Base-by-base conservation (phyloP, 2,888 invertebrate genomes). In the Chalcis sispes region DNA sequence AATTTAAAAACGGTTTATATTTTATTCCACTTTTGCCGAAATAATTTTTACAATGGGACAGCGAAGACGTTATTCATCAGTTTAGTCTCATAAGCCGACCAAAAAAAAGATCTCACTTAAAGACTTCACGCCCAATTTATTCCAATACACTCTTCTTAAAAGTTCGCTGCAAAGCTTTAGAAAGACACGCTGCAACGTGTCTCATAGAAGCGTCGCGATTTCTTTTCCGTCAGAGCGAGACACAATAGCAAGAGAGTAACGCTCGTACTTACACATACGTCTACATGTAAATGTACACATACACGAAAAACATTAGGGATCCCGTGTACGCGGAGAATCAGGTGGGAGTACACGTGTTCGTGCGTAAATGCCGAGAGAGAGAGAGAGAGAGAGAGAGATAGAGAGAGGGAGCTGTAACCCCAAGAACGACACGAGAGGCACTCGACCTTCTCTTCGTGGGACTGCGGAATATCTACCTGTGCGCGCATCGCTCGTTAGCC, bases 41-140 rank as follows among this genome's bases (percentile, higher is more conserved):
- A 42, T n/a, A 42, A 15, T 15, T 5, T 32, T 15, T 13, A 4
- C 42, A 42, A 8, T 13, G 7, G 15, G 13, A 42, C 8, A 8
- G 7, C 7, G 58, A 59, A 52, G 64, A 65, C n/a, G 7, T 42
- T 20, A 58, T 64, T 74, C 52, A 69, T 75, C 42, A 46, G 10
- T 10, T 8, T 20, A 59, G 29, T 20, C 56, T 29, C 27, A n/a
- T 5, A 15, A 10, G 25, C 13, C n/a, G 46, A 65, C 8, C 20
- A 1, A 23, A 23, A 32, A 46, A 36, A 71, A 52, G 46, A 66
- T 32, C 40, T 64, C 69, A 52, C 40, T 56, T 36, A 42, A 42
- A 56, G 27, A 32, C 67, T 72, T 69, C 32, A 77, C 42, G 69
- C 50, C 32, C 58, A 77, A 77, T 77, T 72, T 72, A 77, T 58